Evolutionary conservation across 1,140 invertebrate species (phyloP).

Genomic region (Whitmania pigra): DNA sequence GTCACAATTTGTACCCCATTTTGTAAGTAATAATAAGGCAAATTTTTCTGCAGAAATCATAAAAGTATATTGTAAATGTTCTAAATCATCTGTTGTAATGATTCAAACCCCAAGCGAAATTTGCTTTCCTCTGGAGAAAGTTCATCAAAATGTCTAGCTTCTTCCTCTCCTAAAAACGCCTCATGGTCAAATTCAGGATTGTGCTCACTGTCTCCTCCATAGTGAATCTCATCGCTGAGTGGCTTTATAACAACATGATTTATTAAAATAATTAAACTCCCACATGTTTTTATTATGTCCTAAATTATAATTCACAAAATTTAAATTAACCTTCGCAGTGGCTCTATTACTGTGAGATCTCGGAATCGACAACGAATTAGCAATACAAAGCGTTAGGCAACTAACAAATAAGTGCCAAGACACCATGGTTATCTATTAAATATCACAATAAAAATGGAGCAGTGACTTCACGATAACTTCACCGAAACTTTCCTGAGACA

Average conservation of each 20-base stretch:
- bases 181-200: slow-evolving; percentile 85
- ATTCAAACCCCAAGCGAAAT: slow-evolving; percentile 15
- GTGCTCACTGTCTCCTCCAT: slow-evolving; percentile 44
- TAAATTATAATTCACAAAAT: neutral
- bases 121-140: slow-evolving; percentile 80
- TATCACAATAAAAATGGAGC: too few species aligned
- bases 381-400: neutral
- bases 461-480: too few species aligned
- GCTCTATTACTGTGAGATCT: neutral
- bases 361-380: slow-evolving; percentile 6
- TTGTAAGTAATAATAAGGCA: neutral
- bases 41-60: neutral
- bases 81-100: neutral
- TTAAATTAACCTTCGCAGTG: neutral
- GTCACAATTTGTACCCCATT: too few species aligned
- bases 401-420: neutral
- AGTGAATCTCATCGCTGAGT: slow-evolving; percentile 64
- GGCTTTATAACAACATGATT: slow-evolving; percentile 16
- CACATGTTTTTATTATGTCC: too few species aligned
- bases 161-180: slow-evolving; percentile 73
- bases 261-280: too few species aligned
- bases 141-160: slow-evolving; percentile 78
- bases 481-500: too few species aligned
- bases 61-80: neutral
- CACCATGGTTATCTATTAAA: neutral